Percentiles rank a stretch among this genome's conserved stretches.
Evolutionary conservation across 2,797 vertebrate species (phyloP).

Genomic region (Otolemur crassicaudatus): DNA sequence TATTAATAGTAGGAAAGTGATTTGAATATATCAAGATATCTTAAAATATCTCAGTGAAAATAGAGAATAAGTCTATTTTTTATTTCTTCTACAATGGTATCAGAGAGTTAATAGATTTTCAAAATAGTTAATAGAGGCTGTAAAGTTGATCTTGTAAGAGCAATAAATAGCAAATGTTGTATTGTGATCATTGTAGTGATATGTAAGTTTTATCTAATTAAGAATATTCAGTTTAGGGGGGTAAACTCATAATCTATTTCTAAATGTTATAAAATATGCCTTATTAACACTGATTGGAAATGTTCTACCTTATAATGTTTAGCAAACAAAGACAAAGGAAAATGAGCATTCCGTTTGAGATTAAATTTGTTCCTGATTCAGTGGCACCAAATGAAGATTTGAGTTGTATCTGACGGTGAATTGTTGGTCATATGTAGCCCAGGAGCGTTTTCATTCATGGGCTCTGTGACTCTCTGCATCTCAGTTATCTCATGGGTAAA

Average conservation of each 20-base stretch:
- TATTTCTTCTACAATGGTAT: not conserved
- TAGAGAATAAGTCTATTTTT: not conserved
- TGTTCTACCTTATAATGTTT: not conserved
- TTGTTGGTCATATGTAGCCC: not conserved
- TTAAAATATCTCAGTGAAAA: not conserved
- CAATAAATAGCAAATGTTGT: not conserved
- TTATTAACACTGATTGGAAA: not conserved
- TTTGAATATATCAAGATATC: not conserved
- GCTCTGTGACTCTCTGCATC: not conserved
- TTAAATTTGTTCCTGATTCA: not conserved
- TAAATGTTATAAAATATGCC: not conserved
- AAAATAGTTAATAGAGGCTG: not conserved
- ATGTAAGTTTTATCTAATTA: not conserved
- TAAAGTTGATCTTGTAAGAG: slow-evolving; percentile 6
- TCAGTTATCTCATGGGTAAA: not conserved
- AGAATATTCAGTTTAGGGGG: not conserved
- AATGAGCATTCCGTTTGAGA: not conserved
- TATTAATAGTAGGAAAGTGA: not conserved
- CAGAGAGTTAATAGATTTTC: not conserved
- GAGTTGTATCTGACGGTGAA: not conserved
- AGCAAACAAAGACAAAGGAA: not conserved
- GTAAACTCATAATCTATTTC: not conserved
- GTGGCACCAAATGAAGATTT: not conserved
- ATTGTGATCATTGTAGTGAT: not conserved
- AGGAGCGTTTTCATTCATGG: not conserved